These are phyloP conservation scores for Tholera decimalis DNA, from an alignment of 2,888 invertebrate species.

Conservation along the genomic window DNA sequence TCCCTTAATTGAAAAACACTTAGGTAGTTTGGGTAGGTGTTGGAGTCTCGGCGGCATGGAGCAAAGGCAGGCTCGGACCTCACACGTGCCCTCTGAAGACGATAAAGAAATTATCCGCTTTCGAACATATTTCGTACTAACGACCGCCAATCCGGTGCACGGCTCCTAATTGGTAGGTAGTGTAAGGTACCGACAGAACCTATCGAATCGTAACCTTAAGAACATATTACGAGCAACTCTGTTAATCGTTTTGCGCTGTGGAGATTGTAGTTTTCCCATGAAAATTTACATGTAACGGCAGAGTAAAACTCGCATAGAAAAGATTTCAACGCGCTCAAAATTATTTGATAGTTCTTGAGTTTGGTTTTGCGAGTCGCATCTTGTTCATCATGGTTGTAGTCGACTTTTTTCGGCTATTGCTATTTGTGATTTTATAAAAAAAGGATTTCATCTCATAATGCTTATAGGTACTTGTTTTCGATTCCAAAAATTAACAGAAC, in stretches of 20 bases:
- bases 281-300: constrained; percentile 36
- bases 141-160: constrained; percentile 75
- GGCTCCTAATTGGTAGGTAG: constrained; percentile 78
- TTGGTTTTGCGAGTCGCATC: background rate
- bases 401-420: too few relatives aligned
- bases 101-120: constrained; percentile 87
- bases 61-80: constrained; percentile 79
- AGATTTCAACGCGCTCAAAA: constrained; percentile 71
- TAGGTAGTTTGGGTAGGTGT: constrained; percentile 68
- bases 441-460: background rate
- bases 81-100: constrained; percentile 77
- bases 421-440: background rate
- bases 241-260: constrained; percentile 31
- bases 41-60: constrained; percentile 66
- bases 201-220: constrained; percentile 56
- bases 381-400: background rate
- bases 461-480: constrained; percentile 22
- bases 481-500: constrained; percentile 22
- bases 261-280: constrained; percentile 20
- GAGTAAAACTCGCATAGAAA: constrained; percentile 58
- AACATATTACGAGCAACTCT: constrained; percentile 56
- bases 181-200: constrained; percentile 69
- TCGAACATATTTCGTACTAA: constrained; percentile 81
- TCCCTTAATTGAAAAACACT: constrained; percentile 69
- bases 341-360: background rate